Conservation (phyloP, 2,797 vertebrate species). For the Melanotaenia trifasciata region DNA sequence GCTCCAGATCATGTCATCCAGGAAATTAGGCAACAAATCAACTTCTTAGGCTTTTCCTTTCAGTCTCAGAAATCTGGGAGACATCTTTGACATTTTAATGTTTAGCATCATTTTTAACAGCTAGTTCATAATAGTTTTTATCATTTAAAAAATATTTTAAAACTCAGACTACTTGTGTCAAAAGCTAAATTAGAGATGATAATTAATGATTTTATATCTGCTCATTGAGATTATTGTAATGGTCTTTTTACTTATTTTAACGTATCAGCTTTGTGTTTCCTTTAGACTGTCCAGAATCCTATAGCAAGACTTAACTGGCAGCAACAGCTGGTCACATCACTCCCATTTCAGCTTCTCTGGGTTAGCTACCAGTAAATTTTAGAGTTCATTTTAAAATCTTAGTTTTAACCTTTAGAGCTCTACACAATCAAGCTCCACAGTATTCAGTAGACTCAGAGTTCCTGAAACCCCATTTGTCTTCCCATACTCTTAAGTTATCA, state of each 20-base stretch:
- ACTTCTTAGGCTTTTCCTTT: too few relatives aligned
- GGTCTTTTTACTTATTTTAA: not conserved
- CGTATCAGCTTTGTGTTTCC: not conserved
- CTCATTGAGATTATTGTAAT: not conserved
- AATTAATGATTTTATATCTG: not conserved
- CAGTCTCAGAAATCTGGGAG: too few relatives aligned
- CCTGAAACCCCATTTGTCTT: too few relatives aligned
- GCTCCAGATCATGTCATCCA: too few relatives aligned
- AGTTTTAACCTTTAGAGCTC: not conserved
- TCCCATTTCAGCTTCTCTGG: not conserved
- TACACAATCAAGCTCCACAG: not conserved
- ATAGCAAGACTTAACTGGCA: not conserved
- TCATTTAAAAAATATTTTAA: too few relatives aligned
- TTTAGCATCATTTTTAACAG: too few relatives aligned
- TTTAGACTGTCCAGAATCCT: not conserved
- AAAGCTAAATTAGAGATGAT: too few relatives aligned
- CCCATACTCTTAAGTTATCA: not conserved
- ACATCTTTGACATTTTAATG: too few relatives aligned
- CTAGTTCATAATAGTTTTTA: too few relatives aligned
- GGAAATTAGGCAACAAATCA: too few relatives aligned
- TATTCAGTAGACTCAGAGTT: not conserved
- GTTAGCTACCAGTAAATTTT: not conserved
- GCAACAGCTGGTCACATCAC: not conserved
- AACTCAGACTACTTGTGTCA: too few relatives aligned
- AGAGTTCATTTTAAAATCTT: not conserved